A percentile compares a stretch with the other conserved stretches of the same genome.
phyloP scores from a whole-genome alignment of 2,113 vertebrate species.

The Pterocles orientalis region DNA sequence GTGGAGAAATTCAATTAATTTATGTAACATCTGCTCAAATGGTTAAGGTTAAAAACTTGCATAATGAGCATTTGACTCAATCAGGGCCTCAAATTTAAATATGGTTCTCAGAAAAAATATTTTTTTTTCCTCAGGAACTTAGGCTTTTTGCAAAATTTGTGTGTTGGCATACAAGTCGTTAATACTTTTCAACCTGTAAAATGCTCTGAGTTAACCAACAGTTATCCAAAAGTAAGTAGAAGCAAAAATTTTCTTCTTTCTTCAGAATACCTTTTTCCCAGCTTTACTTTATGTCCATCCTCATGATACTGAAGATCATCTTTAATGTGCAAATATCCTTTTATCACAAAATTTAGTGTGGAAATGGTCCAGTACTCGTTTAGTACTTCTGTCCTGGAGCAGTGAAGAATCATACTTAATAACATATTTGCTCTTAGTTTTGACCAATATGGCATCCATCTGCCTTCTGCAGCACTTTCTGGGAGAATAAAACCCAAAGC shows the following conservation, averaged over 20 bases:
- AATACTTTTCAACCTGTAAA: neutral
- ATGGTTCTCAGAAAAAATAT: neutral
- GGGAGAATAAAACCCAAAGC: neutral
- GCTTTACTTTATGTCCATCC: neutral
- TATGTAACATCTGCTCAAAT: neutral
- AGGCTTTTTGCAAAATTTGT: neutral
- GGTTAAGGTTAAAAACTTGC: neutral
- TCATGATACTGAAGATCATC: neutral
- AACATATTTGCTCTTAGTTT: neutral
- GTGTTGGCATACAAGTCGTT: neutral
- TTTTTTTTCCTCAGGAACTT: neutral
- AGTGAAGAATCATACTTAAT: neutral
- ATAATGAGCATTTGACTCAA: neutral
- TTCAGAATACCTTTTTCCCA: neutral
- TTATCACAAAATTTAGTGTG: neutral
- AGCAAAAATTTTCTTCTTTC: neutral
- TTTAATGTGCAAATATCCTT: neutral
- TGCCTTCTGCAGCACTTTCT: neutral
- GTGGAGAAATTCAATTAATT: neutral
- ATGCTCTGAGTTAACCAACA: neutral
- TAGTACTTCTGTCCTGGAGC: neutral
- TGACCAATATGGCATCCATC: neutral
- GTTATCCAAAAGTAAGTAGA: neutral
- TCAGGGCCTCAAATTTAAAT: neutral
- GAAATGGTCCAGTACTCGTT: neutral